Evolutionary conservation across 2,113 vertebrate species (phyloP).

Genomic region (Helogale parvula): DNA sequence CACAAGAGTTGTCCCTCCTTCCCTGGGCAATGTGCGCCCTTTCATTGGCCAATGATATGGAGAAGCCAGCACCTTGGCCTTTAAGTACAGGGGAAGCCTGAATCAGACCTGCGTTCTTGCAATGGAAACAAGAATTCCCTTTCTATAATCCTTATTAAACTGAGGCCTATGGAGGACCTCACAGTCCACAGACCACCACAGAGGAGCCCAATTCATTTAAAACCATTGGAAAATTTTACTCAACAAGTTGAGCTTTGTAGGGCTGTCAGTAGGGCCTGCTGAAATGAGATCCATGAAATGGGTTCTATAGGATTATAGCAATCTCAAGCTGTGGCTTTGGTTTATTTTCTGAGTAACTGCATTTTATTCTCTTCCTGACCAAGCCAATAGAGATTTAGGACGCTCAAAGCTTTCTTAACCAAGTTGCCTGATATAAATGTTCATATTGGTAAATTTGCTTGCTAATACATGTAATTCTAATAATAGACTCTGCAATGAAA

Average conservation of each 20-base stretch:
- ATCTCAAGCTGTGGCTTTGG: not conserved
- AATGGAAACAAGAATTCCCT: not conserved
- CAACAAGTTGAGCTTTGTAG: not conserved
- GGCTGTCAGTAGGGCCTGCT: not conserved
- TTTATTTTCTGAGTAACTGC: not conserved
- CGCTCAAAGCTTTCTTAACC: constrained; percentile 15
- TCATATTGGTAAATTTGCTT: constrained; percentile 69
- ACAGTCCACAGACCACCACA: not conserved
- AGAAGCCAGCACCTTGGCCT: no score
- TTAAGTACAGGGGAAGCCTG: no score
- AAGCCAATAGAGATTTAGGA: not conserved
- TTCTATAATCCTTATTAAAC: not conserved
- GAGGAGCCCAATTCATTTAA: not conserved
- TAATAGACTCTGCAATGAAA: constrained; percentile 71
- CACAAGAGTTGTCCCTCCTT: no score
- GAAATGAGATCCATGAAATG: not conserved
- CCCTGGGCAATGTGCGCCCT: no score
- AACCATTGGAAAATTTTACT: not conserved
- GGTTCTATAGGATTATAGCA: not conserved
- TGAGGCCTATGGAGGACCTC: not conserved
- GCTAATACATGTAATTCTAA: constrained; percentile 61
- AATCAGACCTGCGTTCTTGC: no score
- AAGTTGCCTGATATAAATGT: constrained; percentile 23
- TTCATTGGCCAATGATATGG: no score
- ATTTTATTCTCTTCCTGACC: not conserved